These are phyloP conservation scores for Diplogasteroides magnus DNA, from an alignment of 1,140 invertebrate genomes.

Conservation along the genomic window DNA sequence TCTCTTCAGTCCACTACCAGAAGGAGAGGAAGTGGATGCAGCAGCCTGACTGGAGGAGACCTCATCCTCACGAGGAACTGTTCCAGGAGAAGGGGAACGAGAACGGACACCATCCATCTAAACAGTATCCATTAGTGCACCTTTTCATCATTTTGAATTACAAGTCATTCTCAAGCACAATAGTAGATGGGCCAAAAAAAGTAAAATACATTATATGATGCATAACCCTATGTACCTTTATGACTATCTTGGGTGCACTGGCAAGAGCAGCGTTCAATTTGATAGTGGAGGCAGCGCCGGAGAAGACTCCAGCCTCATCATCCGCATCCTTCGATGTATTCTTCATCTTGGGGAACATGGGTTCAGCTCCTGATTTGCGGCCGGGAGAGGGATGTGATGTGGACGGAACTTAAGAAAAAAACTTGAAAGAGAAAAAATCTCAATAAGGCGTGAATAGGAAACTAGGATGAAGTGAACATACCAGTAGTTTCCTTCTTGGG, in stretches of 20 bases:
- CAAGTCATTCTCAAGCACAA: too few species aligned
- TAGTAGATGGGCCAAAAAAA: too few species aligned
- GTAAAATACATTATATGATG: too few species aligned
- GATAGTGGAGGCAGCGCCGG: conserved; percentile 19
- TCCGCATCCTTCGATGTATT: conserved; percentile 19
- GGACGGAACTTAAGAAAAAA: neutral
- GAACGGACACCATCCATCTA: conserved; percentile 21
- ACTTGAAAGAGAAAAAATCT: neutral
- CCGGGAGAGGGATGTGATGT: neutral
- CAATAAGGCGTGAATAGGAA: too few species aligned
- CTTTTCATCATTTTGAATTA: too few species aligned
- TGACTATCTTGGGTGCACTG: conserved; percentile 38
- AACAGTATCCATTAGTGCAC: too few species aligned
- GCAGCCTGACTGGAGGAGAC: conserved; percentile 29
- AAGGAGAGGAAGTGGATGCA: conserved; percentile 1
- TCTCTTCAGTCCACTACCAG: neutral
- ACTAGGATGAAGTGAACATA: too few species aligned
- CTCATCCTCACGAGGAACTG: conserved; percentile 17
- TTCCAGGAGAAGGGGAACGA: conserved; percentile 19
- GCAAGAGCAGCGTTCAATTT: conserved; percentile 12
- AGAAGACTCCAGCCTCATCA: conserved; percentile 37
- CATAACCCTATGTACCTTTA: too few species aligned
- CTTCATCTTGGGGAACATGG: conserved; percentile 44
- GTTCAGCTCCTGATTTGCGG: conserved; percentile 41
- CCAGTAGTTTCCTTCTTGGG: too few species aligned